Percentiles rank a stretch among this genome's conserved stretches.
Conservation (phyloP, 2,113 vertebrate genomes). For the Tyrannus savana region DNA sequence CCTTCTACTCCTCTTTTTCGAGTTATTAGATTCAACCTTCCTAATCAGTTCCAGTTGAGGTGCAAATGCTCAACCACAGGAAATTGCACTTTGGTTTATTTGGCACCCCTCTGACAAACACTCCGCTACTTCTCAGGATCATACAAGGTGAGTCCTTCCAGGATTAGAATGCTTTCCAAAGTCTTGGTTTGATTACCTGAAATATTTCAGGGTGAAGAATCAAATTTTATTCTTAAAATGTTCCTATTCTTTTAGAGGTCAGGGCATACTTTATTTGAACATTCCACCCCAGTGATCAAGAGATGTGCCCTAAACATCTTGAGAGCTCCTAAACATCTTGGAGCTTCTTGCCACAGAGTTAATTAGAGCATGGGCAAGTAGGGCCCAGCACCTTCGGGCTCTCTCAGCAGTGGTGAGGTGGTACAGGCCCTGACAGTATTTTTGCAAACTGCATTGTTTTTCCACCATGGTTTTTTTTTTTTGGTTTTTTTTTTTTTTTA, state of each 20-base stretch:
- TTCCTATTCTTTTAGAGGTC: neutral
- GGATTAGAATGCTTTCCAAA: neutral
- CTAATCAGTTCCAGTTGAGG: slow-evolving; percentile 64
- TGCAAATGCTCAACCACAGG: slow-evolving; percentile 54
- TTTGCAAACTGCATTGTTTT: neutral
- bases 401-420: neutral
- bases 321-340: neutral
- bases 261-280: neutral
- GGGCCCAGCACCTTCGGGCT: neutral
- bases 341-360: neutral
- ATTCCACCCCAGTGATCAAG: neutral
- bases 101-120: slow-evolving; percentile 38
- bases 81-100: slow-evolving; percentile 59
- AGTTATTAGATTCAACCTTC: slow-evolving; percentile 8
- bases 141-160: neutral
- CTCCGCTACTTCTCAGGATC: neutral
- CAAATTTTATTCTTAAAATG: neutral
- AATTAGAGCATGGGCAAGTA: neutral
- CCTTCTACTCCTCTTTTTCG: neutral
- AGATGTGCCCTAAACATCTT: neutral
- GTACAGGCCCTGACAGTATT: neutral
- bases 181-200: slow-evolving; percentile 32
- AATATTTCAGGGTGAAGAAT: slow-evolving; percentile 22
- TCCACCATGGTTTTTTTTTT: neutral
- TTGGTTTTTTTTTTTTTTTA: neutral